These are phyloP conservation scores for Dolichopus griseipennis DNA, from an alignment of 2,888 invertebrate genomes.

Conservation along the genomic window DNA sequence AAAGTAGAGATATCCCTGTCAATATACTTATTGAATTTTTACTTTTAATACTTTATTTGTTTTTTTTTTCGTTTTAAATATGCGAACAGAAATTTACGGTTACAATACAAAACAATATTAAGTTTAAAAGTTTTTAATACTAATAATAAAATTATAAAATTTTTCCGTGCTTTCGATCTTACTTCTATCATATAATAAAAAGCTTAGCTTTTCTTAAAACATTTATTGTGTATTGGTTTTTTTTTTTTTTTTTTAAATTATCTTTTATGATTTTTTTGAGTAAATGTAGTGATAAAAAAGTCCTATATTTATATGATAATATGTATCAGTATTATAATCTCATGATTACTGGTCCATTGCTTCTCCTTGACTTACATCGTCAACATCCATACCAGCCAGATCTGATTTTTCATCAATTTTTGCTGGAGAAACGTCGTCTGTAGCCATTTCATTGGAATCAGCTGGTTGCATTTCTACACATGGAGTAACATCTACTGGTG, in stretches of 20 bases:
- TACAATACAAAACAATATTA: conserved; percentile 1
- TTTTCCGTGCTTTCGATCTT: neutral
- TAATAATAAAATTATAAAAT: conserved; percentile 3
- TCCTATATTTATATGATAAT: neutral
- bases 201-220: neutral
- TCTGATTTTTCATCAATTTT: conserved; percentile 31
- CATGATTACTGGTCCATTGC: conserved; percentile 41
- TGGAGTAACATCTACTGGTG: conserved; percentile 9
- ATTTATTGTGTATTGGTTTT: neutral
- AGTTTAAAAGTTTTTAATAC: neutral
- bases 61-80: neutral
- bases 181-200: neutral
- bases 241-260: neutral
- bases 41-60: neutral
- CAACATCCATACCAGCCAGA: conserved; percentile 40
- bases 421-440: conserved; percentile 29
- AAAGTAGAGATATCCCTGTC: neutral
- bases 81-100: neutral
- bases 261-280: neutral
- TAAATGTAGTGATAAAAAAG: neutral
- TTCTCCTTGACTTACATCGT: conserved; percentile 40
- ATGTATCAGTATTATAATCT: neutral
- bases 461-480: conserved; percentile 17
- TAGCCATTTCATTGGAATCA: conserved; percentile 35
- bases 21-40: neutral